Evolutionary conservation across 92 coral and sea anemone species (phyloP).

Genomic region (Epizoanthus scotinus): DNA sequence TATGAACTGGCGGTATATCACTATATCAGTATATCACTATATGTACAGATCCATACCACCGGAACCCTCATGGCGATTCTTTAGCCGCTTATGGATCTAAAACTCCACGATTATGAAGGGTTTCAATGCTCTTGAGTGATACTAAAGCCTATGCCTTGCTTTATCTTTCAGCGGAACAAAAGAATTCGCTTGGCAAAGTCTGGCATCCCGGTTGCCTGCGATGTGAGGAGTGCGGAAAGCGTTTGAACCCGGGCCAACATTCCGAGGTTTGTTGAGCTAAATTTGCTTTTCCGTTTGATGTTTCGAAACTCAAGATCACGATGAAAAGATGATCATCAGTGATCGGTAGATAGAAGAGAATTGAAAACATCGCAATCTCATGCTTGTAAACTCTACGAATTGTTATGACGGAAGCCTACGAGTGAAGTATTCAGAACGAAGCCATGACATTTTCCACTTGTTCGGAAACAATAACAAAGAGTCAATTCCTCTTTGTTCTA

Average conservation of each 20-base stretch:
- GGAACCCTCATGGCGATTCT: slow-evolving; percentile 4
- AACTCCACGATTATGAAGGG: neutral
- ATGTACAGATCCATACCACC: neutral
- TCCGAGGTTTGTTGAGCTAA: slow-evolving; percentile 72
- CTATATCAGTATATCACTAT: too few species aligned
- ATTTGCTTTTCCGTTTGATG: neutral
- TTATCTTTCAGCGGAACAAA: slow-evolving; percentile 83
- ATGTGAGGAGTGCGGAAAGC: slow-evolving; percentile 97
- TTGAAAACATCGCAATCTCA: neutral
- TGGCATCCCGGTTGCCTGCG: slow-evolving; percentile 98
- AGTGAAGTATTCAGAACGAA: neutral
- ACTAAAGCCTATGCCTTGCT: neutral
- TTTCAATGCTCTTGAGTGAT: neutral
- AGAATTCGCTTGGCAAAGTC: slow-evolving; percentile 91
- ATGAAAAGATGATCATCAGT: neutral
- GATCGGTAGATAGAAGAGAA: neutral
- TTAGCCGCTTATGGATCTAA: neutral
- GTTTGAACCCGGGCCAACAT: slow-evolving; percentile 97
- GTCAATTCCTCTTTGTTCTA: slow-evolving; percentile 1
- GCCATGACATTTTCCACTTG: neutral
- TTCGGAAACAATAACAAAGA: neutral
- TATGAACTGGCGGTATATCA: too few species aligned
- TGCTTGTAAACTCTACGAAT: neutral
- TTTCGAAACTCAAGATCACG: neutral
- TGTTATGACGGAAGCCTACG: neutral